Evolutionary conservation across 2,888 invertebrate species (phyloP), one percentile per base, ranked within the genome.

Genomic region (Drosophila recens): DNA sequence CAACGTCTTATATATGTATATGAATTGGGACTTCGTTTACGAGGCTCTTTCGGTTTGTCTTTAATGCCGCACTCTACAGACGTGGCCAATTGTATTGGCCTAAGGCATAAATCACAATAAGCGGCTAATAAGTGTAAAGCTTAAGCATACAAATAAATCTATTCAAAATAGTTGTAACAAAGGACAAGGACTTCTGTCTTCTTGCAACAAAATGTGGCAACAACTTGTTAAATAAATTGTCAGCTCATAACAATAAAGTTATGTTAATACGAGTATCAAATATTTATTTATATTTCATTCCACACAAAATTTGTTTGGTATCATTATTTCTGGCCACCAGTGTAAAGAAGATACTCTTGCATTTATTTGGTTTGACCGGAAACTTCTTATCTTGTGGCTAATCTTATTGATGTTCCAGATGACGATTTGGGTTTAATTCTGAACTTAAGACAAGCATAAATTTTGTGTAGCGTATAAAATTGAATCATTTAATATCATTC

Each of bases 381-480:
- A 90, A 90, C 86, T 80, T 83, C 70, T 91, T 91, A 91, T 91
- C 91, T 86, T 63, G 63, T 79, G 81, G 89, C 81, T 89, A 79
- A 91, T 91, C 91, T 90, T 74, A 76, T 74, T 81, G 79, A 90
- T 89, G 80, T 85, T 86, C 77, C 79, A 77, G 80, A 78, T 80
- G 71, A 75, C 88, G 70, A 75, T 86, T 83, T 73, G 73, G 79
- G 75, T 54, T 89, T 71, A 76, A 74, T 82, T 84, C 75, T 67
- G 53, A 62, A 74, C 79, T 69, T 71, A 83, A 87, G 72, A 73
- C 70, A 73, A 82, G 83, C 80, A 71, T 77, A 79, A 72, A 69
- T 80, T 58, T 72, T 72, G 67, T 71, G 68, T 75, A 72, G 62
- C 63, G 72, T 62, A 73, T 74, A 61, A 78, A 82, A 83, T 89